Conservation (phyloP, 2,797 vertebrate genomes). For the Eulemur albifrons region DNA sequence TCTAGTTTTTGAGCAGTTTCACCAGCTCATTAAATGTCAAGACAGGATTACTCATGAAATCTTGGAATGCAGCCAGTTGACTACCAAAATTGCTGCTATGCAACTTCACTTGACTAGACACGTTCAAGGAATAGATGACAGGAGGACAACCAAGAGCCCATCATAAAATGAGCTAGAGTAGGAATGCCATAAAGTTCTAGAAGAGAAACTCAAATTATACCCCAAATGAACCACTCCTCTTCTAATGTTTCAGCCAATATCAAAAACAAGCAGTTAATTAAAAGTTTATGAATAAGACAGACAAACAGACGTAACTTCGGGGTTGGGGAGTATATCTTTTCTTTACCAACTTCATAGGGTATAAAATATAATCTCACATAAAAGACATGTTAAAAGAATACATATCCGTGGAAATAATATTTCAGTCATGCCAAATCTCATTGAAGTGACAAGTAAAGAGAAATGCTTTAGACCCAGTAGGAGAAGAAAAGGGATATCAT, state of each 20-base stretch:
- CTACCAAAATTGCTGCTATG: slow-evolving; percentile 51
- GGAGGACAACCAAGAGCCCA: not conserved
- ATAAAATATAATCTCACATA: slow-evolving; percentile 20
- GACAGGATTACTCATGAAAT: slow-evolving; percentile 54
- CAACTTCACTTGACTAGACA: slow-evolving; percentile 59
- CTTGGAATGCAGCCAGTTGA: slow-evolving; percentile 51
- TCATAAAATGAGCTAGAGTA: slow-evolving; percentile 14
- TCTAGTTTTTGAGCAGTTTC: slow-evolving; percentile 41
- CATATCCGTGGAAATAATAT: not conserved
- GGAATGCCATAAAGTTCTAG: not conserved
- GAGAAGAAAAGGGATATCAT: not conserved
- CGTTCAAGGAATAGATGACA: slow-evolving; percentile 2
- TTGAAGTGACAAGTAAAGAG: not conserved
- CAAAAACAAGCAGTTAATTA: slow-evolving; percentile 13
- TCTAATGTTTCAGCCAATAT: not conserved
- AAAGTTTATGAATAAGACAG: not conserved
- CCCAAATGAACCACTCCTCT: not conserved
- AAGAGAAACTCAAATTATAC: not conserved
- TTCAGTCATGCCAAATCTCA: not conserved
- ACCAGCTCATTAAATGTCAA: slow-evolving; percentile 60
- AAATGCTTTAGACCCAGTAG: not conserved
- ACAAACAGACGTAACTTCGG: not conserved
- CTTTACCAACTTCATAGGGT: not conserved
- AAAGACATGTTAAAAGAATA: slow-evolving; percentile 4
- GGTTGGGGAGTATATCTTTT: not conserved